Base-by-base conservation (phyloP, 1,140 invertebrate species). In the Drosophila arawakana region DNA sequence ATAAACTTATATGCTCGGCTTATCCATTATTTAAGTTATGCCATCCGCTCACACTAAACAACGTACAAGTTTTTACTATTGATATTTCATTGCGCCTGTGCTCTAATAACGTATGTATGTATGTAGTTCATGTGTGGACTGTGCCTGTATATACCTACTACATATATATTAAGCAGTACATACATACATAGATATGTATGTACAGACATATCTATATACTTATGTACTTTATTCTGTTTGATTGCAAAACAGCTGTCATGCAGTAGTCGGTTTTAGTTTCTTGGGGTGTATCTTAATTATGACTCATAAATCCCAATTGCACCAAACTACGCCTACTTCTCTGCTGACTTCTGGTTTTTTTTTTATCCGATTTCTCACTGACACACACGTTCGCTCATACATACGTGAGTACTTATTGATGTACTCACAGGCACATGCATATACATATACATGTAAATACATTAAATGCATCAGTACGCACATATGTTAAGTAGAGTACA, bases 261-360 rank as follows among this genome's bases (percentile, higher is more conserved):
- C 59, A 60, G 70, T 63, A 35, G 65, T 59, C 62, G 67, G 37
- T 63, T 74, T 74, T 61, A 69, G 61, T 74, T 78, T 86, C 76
- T 75, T 76, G 55, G 73, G 82, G 83, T 86, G 76, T 86, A 79
- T 73, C 82, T 81, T 88, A 76, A 79, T 81, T 68, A 80, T 86
- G 83, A 86, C 67, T 86, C 83, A 86, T 77, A 76, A 77, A 76
- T 80, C 86, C 77, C 73, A 81, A 81, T 82, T 86, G 83, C 72
- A 76, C 49, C 52, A 76, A 76, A 86, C 68, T 62, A 74, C 73
- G 76, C 54, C 72, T 78, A 78, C 61, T 75, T 63, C 66, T 71
- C 66, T 71, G 72, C 68, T 69, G 63, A 55, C 70, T 76, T 73
- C 57, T 65, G 73, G 71, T 80, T 72, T 62, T 72, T 62, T 62